Percentiles rank a stretch among this genome's conserved stretches.
These are phyloP conservation scores for Candoia aspera DNA, from an alignment of 2,113 vertebrate species.

Conservation along the genomic window DNA sequence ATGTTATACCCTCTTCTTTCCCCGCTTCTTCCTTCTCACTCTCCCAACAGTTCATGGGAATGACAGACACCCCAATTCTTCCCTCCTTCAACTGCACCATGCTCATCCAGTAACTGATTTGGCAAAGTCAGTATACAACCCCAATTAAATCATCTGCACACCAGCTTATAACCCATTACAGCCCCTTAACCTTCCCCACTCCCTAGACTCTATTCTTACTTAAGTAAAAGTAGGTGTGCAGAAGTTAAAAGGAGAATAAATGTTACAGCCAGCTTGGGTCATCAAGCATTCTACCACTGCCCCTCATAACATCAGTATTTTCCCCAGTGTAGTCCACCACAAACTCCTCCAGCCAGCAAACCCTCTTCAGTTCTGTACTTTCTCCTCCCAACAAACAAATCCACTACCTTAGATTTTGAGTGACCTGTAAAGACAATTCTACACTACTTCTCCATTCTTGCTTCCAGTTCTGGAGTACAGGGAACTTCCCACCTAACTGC, in stretches of 20 bases:
- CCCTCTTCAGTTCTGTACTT: not conserved
- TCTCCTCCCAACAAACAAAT: not conserved
- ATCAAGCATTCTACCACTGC: not conserved
- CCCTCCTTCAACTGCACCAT: not conserved
- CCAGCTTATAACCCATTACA: not conserved
- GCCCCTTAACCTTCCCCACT: not conserved
- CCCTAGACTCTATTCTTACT: not conserved
- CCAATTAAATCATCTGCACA: not conserved
- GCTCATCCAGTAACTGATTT: not conserved
- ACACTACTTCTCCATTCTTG: not conserved
- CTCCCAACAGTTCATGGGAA: not conserved
- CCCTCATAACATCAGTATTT: not conserved
- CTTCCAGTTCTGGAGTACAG: not conserved
- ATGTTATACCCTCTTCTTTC: not conserved
- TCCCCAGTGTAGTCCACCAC: not conserved
- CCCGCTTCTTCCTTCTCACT: not conserved
- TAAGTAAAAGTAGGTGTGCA: not conserved
- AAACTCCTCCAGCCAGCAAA: not conserved
- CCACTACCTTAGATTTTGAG: not conserved
- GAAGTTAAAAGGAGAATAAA: not conserved
- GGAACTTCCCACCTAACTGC: not conserved
- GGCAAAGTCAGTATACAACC: not conserved
- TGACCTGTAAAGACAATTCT: not conserved
- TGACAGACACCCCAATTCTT: not conserved
- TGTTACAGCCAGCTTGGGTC: not conserved